These are phyloP conservation scores for Bagarius yarrelli DNA, from an alignment of 2,113 vertebrate genomes.

Conservation along the genomic window DNA sequence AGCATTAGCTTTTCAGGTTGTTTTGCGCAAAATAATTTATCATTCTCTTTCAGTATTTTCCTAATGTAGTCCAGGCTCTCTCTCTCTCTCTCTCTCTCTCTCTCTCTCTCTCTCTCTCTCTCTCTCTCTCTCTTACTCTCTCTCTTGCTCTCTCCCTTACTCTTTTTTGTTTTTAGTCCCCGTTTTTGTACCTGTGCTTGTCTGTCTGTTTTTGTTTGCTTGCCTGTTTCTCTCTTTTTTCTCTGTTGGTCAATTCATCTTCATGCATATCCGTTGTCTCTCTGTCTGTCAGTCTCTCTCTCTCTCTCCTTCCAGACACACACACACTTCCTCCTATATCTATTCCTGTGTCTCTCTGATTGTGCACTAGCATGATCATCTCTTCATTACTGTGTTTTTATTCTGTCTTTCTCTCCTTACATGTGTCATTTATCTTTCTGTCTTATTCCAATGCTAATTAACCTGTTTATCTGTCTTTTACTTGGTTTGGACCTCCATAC, in stretches of 20 bases:
- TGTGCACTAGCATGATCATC: too few species aligned
- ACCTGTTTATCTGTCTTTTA: neutral
- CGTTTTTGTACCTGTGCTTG: neutral
- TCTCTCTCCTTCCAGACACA: too few species aligned
- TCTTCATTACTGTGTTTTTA: neutral
- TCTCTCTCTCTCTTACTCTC: neutral
- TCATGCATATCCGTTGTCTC: too few species aligned
- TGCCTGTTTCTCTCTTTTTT: neutral
- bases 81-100: neutral
- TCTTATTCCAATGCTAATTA: slow-evolving; percentile 29
- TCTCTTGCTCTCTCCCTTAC: neutral
- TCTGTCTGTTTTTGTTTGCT: neutral
- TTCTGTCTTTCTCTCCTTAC: slow-evolving; percentile 5
- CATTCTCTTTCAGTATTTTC: neutral
- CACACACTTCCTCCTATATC: neutral
- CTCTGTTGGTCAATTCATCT: neutral
- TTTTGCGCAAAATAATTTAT: neutral
- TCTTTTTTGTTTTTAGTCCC: neutral
- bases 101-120: neutral
- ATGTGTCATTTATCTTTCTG: too few species aligned
- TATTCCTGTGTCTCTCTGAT: neutral
- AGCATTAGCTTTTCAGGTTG: neutral
- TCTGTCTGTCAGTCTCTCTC: neutral
- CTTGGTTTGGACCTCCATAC: neutral
- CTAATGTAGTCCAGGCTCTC: neutral